Evolutionary conservation across 2,797 vertebrate species (phyloP).

Genomic region (Spizella passerina): DNA sequence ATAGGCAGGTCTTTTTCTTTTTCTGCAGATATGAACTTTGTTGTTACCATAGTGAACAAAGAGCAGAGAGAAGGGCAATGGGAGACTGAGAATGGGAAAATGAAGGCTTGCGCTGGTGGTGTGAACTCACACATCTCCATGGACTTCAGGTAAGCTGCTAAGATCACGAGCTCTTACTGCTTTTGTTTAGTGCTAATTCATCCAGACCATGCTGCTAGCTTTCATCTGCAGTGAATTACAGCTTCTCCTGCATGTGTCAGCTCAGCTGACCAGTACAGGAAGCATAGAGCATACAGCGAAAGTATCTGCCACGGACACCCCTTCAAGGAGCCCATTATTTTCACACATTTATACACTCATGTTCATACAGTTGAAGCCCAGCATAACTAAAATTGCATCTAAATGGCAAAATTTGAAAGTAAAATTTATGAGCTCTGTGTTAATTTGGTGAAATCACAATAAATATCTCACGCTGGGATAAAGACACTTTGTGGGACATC

Average conservation of each 20-base stretch:
- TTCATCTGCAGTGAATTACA: neutral
- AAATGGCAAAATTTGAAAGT: neutral
- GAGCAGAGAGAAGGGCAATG: neutral
- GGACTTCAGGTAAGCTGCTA: neutral
- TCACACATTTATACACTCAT: neutral
- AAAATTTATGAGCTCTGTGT: neutral
- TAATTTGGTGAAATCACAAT: neutral
- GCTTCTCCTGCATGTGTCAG: neutral
- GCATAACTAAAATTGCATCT: neutral
- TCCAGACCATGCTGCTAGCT: neutral
- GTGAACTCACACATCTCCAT: neutral
- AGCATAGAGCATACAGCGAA: neutral
- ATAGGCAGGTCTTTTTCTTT: neutral
- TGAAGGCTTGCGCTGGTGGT: neutral
- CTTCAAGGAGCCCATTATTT: neutral
- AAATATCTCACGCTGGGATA: neutral
- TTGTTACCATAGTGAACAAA: neutral
- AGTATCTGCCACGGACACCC: neutral
- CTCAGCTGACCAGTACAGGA: neutral
- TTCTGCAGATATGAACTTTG: neutral
- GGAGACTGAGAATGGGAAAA: neutral
- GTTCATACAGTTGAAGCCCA: neutral
- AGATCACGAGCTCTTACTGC: rapidly evolving
- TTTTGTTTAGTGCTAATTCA: neutral
- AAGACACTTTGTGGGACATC: neutral